Conservation (phyloP, 2,888 invertebrate genomes). For the Hololepta plana region DNA sequence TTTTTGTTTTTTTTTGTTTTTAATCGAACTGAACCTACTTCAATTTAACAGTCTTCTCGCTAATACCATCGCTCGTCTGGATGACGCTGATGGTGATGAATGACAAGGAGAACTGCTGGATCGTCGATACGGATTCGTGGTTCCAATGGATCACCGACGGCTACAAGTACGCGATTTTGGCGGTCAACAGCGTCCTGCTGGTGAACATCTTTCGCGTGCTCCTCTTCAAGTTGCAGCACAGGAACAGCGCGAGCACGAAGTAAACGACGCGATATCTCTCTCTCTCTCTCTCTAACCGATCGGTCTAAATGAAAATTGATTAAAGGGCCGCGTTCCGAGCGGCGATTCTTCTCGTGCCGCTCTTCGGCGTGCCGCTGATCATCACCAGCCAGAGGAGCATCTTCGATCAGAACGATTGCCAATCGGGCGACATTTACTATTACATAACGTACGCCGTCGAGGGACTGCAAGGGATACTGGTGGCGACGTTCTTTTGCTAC, state of each 20-base stretch:
- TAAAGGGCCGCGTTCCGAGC: constrained; percentile 43
- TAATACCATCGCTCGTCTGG: constrained; percentile 37
- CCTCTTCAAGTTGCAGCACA: constrained; percentile 41
- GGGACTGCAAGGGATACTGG: constrained; percentile 40
- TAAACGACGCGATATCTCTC: constrained; percentile 22
- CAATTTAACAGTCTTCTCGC: constrained; percentile 22
- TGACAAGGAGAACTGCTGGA: constrained; percentile 41
- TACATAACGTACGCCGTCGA: constrained; percentile 39
- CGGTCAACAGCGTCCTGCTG: constrained; percentile 38
- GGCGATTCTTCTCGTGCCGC: constrained; percentile 45
- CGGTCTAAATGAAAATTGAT: too few relatives aligned
- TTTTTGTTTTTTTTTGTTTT: constrained; percentile 2
- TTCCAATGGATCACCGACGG: constrained; percentile 44
- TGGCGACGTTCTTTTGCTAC: constrained; percentile 48
- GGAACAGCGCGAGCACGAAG: constrained; percentile 24
- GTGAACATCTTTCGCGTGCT: constrained; percentile 46
- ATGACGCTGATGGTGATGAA: constrained; percentile 30
- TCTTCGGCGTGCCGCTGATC: constrained; percentile 51
- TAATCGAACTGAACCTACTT: background rate
- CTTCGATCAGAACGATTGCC: constrained; percentile 28
- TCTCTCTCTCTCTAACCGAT: too few relatives aligned
- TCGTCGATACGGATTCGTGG: constrained; percentile 32
- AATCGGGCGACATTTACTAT: constrained; percentile 36
- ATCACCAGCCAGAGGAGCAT: constrained; percentile 36
- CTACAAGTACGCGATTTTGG: constrained; percentile 36